A percentile compares a stretch with the other conserved stretches of the same genome.
phyloP scores from a whole-genome alignment of 2,888 invertebrate genomes.

The Thysanoteuthis rhombus region DNA sequence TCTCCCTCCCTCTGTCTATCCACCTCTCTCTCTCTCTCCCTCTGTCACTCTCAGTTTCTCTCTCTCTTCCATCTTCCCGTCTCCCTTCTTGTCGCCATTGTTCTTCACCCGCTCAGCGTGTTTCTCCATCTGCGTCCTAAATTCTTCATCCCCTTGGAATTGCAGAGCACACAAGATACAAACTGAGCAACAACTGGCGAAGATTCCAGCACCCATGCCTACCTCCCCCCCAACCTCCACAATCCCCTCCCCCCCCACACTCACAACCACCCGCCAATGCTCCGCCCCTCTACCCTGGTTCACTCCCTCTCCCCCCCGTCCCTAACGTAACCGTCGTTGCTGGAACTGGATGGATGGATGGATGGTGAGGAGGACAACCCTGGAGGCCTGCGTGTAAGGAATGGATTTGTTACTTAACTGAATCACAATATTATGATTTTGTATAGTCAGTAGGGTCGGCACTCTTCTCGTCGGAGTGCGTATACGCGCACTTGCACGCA shows the following conservation, averaged over 20 bases:
- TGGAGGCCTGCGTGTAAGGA: too few species aligned
- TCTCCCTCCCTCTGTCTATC: too few species aligned
- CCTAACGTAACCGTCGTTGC: not conserved
- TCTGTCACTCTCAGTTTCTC: too few species aligned
- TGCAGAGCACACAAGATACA: not conserved
- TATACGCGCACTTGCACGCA: rapidly evolving
- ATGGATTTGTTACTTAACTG: not conserved
- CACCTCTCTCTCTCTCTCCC: too few species aligned
- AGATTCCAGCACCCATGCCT: not conserved
- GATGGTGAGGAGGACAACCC: not conserved
- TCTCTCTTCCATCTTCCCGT: not conserved
- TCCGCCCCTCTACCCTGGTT: too few species aligned
- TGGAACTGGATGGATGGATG: not conserved
- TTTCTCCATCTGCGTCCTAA: not conserved
- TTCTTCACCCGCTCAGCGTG: not conserved
- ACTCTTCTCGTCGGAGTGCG: not conserved
- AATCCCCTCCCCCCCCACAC: not conserved
- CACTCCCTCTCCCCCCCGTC: too few species aligned
- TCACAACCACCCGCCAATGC: not conserved
- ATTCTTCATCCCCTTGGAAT: not conserved
- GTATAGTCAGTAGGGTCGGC: not conserved
- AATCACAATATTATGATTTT: not conserved
- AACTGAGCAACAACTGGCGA: not conserved
- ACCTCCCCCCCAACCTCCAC: too few species aligned
- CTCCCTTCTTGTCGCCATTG: not conserved